Evolutionary conservation across 2,888 invertebrate species (phyloP).

Genomic region (Xestia xanthographa): DNA sequence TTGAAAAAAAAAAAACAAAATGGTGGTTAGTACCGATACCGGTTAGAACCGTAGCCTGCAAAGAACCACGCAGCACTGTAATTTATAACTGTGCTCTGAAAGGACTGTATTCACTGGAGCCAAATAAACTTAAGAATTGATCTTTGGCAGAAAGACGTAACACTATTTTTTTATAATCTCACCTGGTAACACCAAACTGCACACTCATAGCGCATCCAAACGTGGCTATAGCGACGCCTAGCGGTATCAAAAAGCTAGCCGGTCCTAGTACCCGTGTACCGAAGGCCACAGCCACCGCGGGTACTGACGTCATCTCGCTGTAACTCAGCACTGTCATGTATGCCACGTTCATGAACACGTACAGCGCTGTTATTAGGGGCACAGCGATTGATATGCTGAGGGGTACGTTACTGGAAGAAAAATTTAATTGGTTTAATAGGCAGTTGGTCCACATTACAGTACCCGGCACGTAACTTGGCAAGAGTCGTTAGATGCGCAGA

Average conservation of each 20-base stretch:
- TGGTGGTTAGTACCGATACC: background rate
- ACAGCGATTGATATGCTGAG: slow-evolving; percentile 95
- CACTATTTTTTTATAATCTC: slow-evolving; percentile 21
- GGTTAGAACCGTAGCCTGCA: background rate
- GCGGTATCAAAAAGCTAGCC: slow-evolving; percentile 92
- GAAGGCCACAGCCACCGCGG: slow-evolving; percentile 95
- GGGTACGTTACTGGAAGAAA: slow-evolving; percentile 92
- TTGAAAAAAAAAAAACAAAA: background rate
- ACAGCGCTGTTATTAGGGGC: slow-evolving; percentile 94
- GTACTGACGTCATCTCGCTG: slow-evolving; percentile 93
- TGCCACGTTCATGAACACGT: slow-evolving; percentile 96
- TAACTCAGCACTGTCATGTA: slow-evolving; percentile 95
- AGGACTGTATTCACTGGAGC: background rate
- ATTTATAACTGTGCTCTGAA: background rate
- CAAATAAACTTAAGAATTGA: background rate
- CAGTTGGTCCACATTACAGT: too few relatives aligned
- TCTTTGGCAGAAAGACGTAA: background rate
- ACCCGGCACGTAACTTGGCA: too few relatives aligned
- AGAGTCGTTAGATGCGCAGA: too few relatives aligned
- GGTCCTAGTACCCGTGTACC: slow-evolving; percentile 92
- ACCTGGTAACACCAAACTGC: slow-evolving; percentile 94
- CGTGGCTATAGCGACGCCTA: slow-evolving; percentile 94
- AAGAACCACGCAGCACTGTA: background rate
- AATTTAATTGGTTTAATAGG: background rate
- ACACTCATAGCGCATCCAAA: slow-evolving; percentile 95